Evolutionary conservation across 2,888 invertebrate species (phyloP), one percentile per base, ranked within the genome.

Genomic region (Bursaphelenchus okinawaensis): DNA sequence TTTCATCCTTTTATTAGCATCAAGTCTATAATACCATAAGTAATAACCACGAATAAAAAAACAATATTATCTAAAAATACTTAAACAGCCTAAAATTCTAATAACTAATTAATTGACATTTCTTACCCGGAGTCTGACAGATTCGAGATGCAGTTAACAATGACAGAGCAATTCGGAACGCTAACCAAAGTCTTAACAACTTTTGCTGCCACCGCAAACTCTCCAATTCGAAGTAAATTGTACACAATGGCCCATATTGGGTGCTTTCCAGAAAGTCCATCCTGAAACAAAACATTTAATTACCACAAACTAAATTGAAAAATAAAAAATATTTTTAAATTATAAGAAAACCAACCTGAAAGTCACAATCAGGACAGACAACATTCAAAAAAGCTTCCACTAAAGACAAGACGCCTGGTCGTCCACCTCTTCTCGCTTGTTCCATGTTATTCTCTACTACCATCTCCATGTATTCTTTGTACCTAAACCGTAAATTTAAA

Each of bases 351-450:
- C n/a, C n/a, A n/a, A 40, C 19, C 19, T 63, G 57, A 27, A 59
- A 59, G 12, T 59, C 50, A 24, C 12, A 20, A 22, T 59, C 27
- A 16, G 22, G 60, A 8, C 31, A 50, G 12, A 61, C 65, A 20
- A 78, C 78, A 52, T 81, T 81, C 66, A 81, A 62, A 62, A 67
- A 81, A 0, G 79, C 81, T n/a, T 72, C 70, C 9, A 81, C 73
- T 22, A 80, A 68, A 16, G 75, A 69, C 16, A 70, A 51, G 2
- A 74, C 73, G 7, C 79, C 78, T 2, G 81, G 81, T 12, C 79
- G 57, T n/a, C 81, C 81, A 24, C 81, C 81, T 55, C 79, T 63
- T 52, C 75, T 67, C 0, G 81, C 81, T 7, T 61, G 51, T 62
- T 71, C 74, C 55, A 78, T 65, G 63, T 75, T 79, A 4, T 72